Conservation (phyloP, 1,140 invertebrate genomes). For the Pogonus chalceus region DNA sequence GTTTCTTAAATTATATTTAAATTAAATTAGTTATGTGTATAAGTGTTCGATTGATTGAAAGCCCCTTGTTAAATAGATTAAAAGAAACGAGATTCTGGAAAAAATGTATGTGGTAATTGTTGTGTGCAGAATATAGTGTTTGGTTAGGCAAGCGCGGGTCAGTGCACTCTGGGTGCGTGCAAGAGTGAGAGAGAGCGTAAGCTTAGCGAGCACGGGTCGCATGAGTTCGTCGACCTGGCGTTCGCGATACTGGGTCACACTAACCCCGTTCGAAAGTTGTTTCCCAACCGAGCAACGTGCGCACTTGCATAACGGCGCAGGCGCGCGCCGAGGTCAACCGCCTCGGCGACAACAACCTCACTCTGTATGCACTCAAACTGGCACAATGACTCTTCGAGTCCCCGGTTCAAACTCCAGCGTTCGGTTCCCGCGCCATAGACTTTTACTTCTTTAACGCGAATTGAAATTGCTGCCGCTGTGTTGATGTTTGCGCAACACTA, state of each 20-base stretch:
- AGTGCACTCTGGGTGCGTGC: background rate
- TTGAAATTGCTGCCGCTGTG: too few species aligned
- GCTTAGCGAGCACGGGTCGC: conserved; percentile 3
- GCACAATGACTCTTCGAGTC: background rate
- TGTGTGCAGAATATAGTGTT: too few species aligned
- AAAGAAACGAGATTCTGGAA: too few species aligned
- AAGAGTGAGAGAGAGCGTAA: background rate
- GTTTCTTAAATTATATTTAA: conserved; percentile 25
- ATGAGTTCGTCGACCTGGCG: conserved; percentile 26
- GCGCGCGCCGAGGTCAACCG: conserved; percentile 12
- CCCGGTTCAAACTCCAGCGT: background rate
- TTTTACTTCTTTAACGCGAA: background rate
- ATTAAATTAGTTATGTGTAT: background rate
- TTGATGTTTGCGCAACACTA: conserved; percentile 7
- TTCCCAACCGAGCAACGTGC: conserved; percentile 20
- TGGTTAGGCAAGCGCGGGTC: too few species aligned
- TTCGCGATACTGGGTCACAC: conserved; percentile 24
- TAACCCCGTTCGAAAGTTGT: conserved; percentile 24
- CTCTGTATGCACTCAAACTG: background rate
- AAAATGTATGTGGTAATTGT: too few species aligned
- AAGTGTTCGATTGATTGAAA: background rate
- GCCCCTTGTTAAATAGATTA: background rate
- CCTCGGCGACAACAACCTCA: conserved; percentile 11
- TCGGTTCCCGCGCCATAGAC: background rate
- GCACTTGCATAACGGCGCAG: conserved; percentile 18